phyloP scores from a whole-genome alignment of 2,888 invertebrate genomes.

The Chrysolina oricalcia region DNA sequence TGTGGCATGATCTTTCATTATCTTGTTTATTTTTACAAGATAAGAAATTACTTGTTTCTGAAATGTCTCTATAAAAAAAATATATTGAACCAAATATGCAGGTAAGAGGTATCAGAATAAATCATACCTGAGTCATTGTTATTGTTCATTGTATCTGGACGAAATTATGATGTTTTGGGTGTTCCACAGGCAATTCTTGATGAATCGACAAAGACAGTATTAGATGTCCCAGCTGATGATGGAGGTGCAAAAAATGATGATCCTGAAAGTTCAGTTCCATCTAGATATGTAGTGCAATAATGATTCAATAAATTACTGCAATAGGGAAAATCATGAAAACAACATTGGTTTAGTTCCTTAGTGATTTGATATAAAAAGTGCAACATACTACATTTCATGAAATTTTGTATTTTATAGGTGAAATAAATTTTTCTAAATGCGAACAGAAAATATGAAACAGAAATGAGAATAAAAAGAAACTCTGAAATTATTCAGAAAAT shows the following conservation, averaged over 20 bases:
- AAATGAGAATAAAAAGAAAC: too few relatives aligned
- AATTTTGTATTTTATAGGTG: too few relatives aligned
- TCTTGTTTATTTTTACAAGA: constrained; percentile 18
- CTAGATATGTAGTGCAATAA: too few relatives aligned
- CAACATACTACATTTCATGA: background rate
- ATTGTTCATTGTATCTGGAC: constrained; percentile 1
- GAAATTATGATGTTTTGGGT: constrained; percentile 12
- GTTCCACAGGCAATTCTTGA: background rate
- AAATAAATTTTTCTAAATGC: too few relatives aligned
- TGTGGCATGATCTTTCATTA: constrained; percentile 1
- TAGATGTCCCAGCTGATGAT: constrained; percentile 16
- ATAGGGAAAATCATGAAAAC: too few relatives aligned
- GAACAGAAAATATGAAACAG: too few relatives aligned
- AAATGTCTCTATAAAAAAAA: constrained; percentile 11
- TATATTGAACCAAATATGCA: constrained; percentile 2
- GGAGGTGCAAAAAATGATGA: constrained; percentile 1
- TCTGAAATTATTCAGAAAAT: too few relatives aligned
- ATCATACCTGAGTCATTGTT: constrained; percentile 13
- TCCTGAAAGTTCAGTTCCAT: background rate
- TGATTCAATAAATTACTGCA: too few relatives aligned
- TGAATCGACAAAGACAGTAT: background rate
- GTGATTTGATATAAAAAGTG: too few relatives aligned
- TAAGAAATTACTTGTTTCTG: constrained; percentile 14
- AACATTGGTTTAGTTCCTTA: too few relatives aligned
- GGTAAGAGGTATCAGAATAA: too few relatives aligned